These are phyloP conservation scores for Eutolmus rufibarbis DNA, from an alignment of 2,888 invertebrate genomes.

Conservation along the genomic window DNA sequence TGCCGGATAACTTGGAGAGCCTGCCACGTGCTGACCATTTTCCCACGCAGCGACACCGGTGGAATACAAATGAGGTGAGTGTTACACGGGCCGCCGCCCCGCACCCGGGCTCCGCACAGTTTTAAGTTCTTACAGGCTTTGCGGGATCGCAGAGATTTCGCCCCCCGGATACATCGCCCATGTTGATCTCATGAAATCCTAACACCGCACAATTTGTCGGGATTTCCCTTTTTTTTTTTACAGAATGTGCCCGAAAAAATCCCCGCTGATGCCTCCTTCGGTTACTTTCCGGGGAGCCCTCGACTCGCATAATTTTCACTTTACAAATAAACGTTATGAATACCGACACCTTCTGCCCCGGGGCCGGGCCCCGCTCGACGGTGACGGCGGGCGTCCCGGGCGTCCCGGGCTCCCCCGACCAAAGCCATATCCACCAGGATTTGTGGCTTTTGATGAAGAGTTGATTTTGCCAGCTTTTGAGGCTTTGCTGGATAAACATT, in stretches of 20 bases:
- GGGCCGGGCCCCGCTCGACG: not conserved
- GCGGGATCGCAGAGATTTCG: conserved; percentile 4
- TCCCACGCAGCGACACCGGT: conserved; percentile 92
- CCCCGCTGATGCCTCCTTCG: conserved; percentile 3
- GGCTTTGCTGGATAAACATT: conserved; percentile 22
- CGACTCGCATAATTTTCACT: conserved; percentile 45
- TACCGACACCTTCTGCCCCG: conserved; percentile 35
- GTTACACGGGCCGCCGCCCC: not conserved
- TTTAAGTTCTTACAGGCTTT: conserved; percentile 18
- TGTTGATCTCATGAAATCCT: conserved; percentile 30
- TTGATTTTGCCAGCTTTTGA: conserved; percentile 42
- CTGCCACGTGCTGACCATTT: conserved; percentile 93
- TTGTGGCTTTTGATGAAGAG: conserved; percentile 45
- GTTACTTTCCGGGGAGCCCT: conserved; percentile 8
- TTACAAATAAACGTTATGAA: conserved; percentile 48
- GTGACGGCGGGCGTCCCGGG: not conserved
- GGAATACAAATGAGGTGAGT: conserved; percentile 98
- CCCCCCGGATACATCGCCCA: not conserved
- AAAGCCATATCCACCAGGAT: conserved; percentile 41
- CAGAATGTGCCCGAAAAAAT: conserved; percentile 9
- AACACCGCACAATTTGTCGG: conserved; percentile 18
- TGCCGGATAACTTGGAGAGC: conserved; percentile 94
- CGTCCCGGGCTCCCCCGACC: not conserved
- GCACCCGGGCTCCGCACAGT: not conserved
- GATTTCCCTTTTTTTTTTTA: conserved; percentile 14